Conservation (phyloP, 1,140 invertebrate species). For the Leptinotarsa texana region DNA sequence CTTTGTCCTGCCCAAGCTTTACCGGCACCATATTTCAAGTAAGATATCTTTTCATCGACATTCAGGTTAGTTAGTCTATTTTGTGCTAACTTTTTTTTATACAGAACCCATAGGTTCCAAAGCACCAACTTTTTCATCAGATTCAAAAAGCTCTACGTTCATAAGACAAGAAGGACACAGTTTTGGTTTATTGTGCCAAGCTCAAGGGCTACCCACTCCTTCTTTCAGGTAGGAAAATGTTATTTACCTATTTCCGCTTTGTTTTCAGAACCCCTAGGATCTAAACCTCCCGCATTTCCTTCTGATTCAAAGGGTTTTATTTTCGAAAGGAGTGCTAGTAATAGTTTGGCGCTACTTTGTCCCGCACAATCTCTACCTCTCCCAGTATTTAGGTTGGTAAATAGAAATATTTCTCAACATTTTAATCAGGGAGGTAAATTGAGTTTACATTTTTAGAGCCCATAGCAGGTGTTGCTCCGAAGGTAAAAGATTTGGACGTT, state of each 20-base stretch:
- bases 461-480: conserved; percentile 31
- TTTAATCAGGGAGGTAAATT: background rate
- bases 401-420: background rate
- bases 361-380: conserved; percentile 66
- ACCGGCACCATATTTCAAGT: conserved; percentile 74
- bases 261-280: conserved; percentile 66
- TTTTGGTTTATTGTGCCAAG: conserved; percentile 57
- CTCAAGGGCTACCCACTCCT: conserved; percentile 66
- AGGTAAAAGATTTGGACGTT: conserved; percentile 34
- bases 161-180: conserved; percentile 61
- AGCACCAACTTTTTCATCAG: conserved; percentile 70
- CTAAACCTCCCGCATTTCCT: conserved; percentile 70
- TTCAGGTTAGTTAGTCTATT: conserved; percentile 7
- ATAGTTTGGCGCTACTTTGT: conserved; percentile 60
- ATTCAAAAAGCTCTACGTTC: conserved; percentile 58
- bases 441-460: conserved; percentile 27
- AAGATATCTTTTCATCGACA: conserved; percentile 53
- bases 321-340: conserved; percentile 58
- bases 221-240: conserved; percentile 58
- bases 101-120: conserved; percentile 70
- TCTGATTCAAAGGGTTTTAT: conserved; percentile 59
- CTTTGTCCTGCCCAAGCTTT: conserved; percentile 80
- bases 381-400: conserved; percentile 59
- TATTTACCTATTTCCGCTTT: conserved; percentile 9
- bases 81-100: conserved; percentile 14